A percentile compares a stretch with the other conserved stretches of the same genome.
These are phyloP conservation scores for Eilema griseolum DNA, from an alignment of 2,888 invertebrate genomes.

Conservation along the genomic window DNA sequence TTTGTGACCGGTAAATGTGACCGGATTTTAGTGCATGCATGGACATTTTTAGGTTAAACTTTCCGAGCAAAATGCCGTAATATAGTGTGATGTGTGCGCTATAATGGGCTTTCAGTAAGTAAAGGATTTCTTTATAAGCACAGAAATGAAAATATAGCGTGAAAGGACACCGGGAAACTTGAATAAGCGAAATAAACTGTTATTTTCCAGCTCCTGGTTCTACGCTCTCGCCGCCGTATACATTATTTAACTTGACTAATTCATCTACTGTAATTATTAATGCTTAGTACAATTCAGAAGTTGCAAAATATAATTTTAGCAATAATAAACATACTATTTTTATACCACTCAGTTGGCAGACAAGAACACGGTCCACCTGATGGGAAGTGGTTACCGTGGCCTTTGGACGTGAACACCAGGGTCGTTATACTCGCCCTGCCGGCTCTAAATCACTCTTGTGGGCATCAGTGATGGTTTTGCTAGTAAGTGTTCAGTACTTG, in stretches of 20 bases:
- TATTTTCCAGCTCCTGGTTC: background rate
- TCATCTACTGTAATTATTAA: background rate
- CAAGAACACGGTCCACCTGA: too few species aligned
- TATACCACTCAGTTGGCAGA: too few species aligned
- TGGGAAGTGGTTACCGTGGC: too few species aligned
- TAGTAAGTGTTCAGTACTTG: too few species aligned
- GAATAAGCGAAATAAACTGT: background rate
- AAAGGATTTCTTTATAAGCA: conserved; percentile 15
- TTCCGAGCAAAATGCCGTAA: conserved; percentile 39
- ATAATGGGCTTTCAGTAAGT: conserved; percentile 20
- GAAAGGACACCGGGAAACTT: background rate
- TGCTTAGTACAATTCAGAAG: background rate
- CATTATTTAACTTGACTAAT: background rate
- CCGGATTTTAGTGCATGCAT: conserved; percentile 55
- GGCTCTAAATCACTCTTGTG: too few species aligned
- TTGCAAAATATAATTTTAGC: background rate
- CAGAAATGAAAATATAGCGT: background rate
- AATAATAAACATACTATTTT: background rate
- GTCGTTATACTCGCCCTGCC: too few species aligned
- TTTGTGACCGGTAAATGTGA: conserved; percentile 57
- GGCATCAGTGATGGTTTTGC: too few species aligned
- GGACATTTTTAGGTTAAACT: conserved; percentile 47
- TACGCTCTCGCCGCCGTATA: background rate
- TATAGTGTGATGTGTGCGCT: conserved; percentile 24
- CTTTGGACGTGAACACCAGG: too few species aligned